These are phyloP conservation scores for Suncus etruscus DNA, from an alignment of 2,113 vertebrate genomes.

Conservation along the genomic window DNA sequence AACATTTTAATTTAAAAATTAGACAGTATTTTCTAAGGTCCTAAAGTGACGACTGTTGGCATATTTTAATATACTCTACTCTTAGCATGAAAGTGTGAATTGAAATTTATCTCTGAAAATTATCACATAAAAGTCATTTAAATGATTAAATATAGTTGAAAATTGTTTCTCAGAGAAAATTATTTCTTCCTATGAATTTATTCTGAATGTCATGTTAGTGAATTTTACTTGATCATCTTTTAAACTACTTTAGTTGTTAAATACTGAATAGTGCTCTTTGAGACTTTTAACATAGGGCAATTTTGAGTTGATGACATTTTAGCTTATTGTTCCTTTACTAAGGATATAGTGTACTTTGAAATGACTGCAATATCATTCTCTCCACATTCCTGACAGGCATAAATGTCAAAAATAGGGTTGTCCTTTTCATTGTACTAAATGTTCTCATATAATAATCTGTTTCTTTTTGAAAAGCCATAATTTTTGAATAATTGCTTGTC, in stretches of 20 bases:
- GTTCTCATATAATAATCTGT: slow-evolving; percentile 27
- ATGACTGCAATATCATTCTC: background rate
- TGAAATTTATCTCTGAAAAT: slow-evolving; percentile 26
- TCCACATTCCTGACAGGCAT: background rate
- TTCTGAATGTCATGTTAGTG: slow-evolving; percentile 50
- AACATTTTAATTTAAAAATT: slow-evolving; percentile 3
- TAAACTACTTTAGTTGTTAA: slow-evolving; percentile 63
- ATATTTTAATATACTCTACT: slow-evolving; percentile 42
- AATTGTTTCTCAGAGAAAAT: slow-evolving; percentile 18
- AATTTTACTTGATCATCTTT: slow-evolving; percentile 66
- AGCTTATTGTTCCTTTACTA: slow-evolving; percentile 57
- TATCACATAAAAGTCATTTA: slow-evolving; percentile 54
- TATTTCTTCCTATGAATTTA: slow-evolving; percentile 69
- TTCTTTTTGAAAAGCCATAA: background rate
- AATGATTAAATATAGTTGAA: slow-evolving; percentile 43
- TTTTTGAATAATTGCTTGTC: slow-evolving; percentile 23
- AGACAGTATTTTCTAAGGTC: slow-evolving; percentile 26
- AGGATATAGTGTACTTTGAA: slow-evolving; percentile 53
- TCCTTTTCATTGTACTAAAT: slow-evolving; percentile 42
- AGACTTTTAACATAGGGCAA: background rate
- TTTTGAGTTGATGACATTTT: slow-evolving; percentile 62
- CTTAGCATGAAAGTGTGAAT: slow-evolving; percentile 41
- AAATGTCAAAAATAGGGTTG: slow-evolving; percentile 45
- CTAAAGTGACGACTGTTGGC: background rate
- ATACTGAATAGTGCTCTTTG: slow-evolving; percentile 50